Conservation (phyloP, 2,113 vertebrate genomes). For the Oryzias celebensis region DNA sequence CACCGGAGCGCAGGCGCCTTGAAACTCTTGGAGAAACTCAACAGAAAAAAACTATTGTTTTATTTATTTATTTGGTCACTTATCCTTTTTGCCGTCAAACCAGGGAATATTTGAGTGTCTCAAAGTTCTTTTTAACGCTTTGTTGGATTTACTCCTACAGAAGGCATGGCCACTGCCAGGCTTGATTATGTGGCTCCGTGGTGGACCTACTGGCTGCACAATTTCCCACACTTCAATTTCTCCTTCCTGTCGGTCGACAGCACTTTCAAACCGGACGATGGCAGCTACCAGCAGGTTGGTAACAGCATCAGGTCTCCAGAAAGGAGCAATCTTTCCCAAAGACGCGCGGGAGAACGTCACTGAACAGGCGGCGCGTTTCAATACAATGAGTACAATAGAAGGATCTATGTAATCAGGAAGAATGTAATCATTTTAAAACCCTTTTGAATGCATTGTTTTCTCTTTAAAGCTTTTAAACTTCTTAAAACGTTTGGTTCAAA, state of each 20-base stretch:
- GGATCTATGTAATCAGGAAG: neutral
- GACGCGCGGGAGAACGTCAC: too few species aligned
- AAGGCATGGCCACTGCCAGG: constrained; percentile 80
- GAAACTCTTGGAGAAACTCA: neutral
- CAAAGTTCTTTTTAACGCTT: constrained; percentile 14
- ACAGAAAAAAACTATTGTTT: neutral
- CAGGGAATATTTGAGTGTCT: constrained; percentile 16
- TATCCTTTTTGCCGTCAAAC: neutral
- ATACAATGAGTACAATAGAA: too few species aligned
- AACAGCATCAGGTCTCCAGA: constrained; percentile 12
- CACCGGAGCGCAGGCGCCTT: constrained; percentile 6
- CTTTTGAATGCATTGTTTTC: neutral
- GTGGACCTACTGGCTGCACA: constrained; percentile 94
- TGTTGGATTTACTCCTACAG: constrained; percentile 23
- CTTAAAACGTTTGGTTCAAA: neutral
- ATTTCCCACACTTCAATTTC: constrained; percentile 84
- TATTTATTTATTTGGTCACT: neutral
- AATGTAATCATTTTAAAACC: neutral
- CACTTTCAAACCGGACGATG: constrained; percentile 83
- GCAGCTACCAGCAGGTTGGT: constrained; percentile 87
- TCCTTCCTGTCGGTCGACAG: constrained; percentile 74
- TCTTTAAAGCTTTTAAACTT: neutral
- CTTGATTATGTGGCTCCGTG: constrained; percentile 88
- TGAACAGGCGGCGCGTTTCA: too few species aligned
- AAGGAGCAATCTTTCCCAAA: too few species aligned